Evolutionary conservation across 1,140 invertebrate species (phyloP).

Genomic region (Portunus trituberculatus): DNA sequence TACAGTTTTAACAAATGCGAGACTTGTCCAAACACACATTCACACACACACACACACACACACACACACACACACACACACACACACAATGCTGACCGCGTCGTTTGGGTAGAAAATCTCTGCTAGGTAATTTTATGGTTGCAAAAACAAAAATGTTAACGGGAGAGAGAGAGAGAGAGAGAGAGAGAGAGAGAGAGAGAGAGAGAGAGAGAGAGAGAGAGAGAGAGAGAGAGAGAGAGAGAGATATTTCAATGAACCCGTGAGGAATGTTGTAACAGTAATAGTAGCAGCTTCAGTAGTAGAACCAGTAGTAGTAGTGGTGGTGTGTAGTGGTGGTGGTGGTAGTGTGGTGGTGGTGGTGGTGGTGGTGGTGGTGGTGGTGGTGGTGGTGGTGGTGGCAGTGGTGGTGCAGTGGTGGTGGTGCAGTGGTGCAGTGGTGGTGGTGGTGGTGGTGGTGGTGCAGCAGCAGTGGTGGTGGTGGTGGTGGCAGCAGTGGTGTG

Average conservation of each 20-base stretch:
- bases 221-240: no score
- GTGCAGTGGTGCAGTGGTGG: neutral
- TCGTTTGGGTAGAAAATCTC: no score
- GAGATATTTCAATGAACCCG: no score
- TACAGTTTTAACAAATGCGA: no score
- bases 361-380: constrained; percentile 35
- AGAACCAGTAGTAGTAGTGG: neutral
- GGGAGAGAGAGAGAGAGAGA: neutral
- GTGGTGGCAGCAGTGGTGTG: neutral
- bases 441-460: no score
- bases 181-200: neutral
- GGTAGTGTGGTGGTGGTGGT: neutral
- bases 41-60: no score
- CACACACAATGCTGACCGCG: no score
- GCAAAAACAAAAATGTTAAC: neutral
- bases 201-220: no score
- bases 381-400: constrained; percentile 3
- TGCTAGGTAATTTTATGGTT: no score
- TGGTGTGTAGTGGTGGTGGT: neutral
- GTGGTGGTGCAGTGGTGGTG: neutral
- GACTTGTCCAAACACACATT: no score
- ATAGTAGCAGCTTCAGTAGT: neutral
- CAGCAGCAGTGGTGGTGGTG: constrained; percentile 29
- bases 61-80: no score
- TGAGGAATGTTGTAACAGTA: no score